Conservation (phyloP, 37 sponge, comb jelly and placozoan genomes). For the Tethya wilhelma region DNA sequence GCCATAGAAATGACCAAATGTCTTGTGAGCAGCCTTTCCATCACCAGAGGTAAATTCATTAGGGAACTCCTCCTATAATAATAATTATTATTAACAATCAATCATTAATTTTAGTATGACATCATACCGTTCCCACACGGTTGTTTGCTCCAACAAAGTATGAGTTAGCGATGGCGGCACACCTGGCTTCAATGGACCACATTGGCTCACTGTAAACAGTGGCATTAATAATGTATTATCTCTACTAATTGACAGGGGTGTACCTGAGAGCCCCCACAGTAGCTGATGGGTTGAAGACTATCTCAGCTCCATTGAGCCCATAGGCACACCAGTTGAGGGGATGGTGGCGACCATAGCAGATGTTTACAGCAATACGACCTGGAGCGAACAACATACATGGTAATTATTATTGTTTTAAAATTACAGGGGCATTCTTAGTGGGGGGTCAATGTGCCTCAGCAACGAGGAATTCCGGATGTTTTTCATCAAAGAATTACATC, state of each 20-base stretch:
- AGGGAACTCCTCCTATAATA: conserved; percentile 79
- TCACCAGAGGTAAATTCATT: conserved; percentile 96
- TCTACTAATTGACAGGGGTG: not conserved
- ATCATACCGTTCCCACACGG: conserved; percentile 91
- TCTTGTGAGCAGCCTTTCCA: conserved; percentile 95
- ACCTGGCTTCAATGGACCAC: conserved; percentile 97
- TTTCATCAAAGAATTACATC: no score
- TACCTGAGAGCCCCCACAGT: conserved; percentile 96
- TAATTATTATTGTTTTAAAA: no score
- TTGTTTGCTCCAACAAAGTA: conserved; percentile 91
- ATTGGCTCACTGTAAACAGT: conserved; percentile 89
- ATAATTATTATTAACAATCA: not conserved
- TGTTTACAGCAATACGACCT: conserved; percentile 92
- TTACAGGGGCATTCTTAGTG: no score
- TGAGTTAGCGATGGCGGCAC: conserved; percentile 92
- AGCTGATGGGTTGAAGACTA: conserved; percentile 97
- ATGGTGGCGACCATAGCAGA: conserved; percentile 97
- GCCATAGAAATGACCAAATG: conserved; percentile 98
- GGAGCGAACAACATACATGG: no score
- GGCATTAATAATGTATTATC: no score
- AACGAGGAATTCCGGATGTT: no score
- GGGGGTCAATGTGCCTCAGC: no score
- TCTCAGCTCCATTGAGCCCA: conserved; percentile 96
- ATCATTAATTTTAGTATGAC: not conserved
- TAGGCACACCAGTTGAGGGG: conserved; percentile 94